Base-by-base conservation (phyloP, 2,888 invertebrate species). In the Xestia ashworthii region DNA sequence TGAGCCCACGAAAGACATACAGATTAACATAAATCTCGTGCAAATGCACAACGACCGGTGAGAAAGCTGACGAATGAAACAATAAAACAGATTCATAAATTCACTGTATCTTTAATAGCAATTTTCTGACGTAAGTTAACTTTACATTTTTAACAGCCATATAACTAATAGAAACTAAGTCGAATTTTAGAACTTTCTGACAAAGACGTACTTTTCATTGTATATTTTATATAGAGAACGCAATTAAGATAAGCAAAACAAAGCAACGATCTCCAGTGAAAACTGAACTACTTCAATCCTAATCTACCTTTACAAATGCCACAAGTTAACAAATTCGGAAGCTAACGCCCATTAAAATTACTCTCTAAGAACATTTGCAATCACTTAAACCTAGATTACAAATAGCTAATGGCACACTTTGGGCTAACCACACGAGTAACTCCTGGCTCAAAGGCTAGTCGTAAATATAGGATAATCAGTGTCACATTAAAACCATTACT, bases 391-490 rank as follows among this genome's bases (percentile, higher is more conserved):
- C 81, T 41, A 70, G 71, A 70, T 55, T 74, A 84, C 62, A 70
- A 71, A 77, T 48, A 48, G 69, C 50, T 22, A 74, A 70, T 67
- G 41, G 71, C 19, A 65, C 70, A 85, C 38, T 85, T 73, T 76
- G 62, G 78, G 82, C 44, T 73, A 68, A 84, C 79, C 82, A 44
- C 82, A 72, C 48, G 25, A 75, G 78, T 55, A 53, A 74, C 67
- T 67, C 65, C 48, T 62, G 55, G 74, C 74, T 73, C 79, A 75
- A 73, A 84, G 62, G 67, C 65, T 74, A 69, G 79, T 79, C 79
- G 71, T 85, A 82, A 85, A 79, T 82, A 75, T 69, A 62, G 67
- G 50, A 62, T 71, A 84, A 85, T 78, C 80, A 71, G 38, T 55
- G 60, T 81, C 53, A 38, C 46, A 83, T 62, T 64, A 32, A 68